Conservation (phyloP, 1,140 invertebrate species). For the Phymorhynchus buccinoides region DNA sequence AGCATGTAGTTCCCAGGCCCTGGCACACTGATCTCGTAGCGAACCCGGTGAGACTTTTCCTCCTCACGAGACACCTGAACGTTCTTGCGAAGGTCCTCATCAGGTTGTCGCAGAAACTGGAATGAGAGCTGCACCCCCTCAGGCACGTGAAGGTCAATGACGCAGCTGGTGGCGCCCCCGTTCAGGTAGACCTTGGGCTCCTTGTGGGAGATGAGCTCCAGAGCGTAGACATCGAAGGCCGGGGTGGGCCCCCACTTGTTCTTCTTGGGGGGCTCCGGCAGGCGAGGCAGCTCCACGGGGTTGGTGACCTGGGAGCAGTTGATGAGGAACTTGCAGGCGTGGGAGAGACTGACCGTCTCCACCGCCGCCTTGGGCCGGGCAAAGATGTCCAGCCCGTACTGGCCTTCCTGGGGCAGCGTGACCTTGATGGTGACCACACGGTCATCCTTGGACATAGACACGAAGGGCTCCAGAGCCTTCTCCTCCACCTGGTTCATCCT, state of each 20-base stretch:
- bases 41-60: constrained; percentile 50
- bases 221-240: constrained; percentile 62
- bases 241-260: constrained; percentile 64
- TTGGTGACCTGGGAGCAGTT: constrained; percentile 77
- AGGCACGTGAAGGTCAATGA: constrained; percentile 64
- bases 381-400: constrained; percentile 98
- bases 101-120: constrained; percentile 69
- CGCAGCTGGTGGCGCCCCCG: constrained; percentile 50
- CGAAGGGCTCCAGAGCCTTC: constrained; percentile 69
- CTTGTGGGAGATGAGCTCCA: constrained; percentile 64
- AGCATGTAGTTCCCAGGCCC: constrained; percentile 70
- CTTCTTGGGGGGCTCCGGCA: constrained; percentile 32
- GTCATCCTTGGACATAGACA: constrained; percentile 79
- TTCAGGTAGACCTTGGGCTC: constrained; percentile 65
- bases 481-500: constrained; percentile 97
- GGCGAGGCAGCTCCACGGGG: constrained; percentile 64
- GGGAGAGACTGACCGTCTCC: constrained; percentile 93
- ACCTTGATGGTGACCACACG: constrained; percentile 89
- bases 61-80: constrained; percentile 55
- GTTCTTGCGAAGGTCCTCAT: constrained; percentile 67
- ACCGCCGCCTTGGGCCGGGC: constrained; percentile 84
- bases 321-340: constrained; percentile 99
- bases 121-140: constrained; percentile 61
- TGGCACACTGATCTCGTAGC: constrained; percentile 60
- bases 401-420: constrained; percentile 91